Conservation (phyloP, 2,797 vertebrate species). For the Tragopan temminckii region DNA sequence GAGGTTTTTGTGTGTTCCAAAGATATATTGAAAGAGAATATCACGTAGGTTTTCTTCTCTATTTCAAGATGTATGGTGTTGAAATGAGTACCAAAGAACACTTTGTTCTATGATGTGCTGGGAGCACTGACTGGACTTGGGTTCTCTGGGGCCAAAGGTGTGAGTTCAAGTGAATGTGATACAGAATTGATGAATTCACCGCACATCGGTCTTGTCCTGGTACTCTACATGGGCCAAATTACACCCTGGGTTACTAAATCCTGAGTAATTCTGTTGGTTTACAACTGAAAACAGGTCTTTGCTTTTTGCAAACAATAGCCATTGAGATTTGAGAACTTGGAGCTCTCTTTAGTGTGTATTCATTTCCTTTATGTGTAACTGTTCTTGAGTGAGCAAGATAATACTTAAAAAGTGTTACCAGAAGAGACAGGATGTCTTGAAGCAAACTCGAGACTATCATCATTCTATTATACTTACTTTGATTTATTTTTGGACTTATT, state of each 20-base stretch:
- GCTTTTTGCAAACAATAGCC: neutral
- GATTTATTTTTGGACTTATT: conserved; percentile 54
- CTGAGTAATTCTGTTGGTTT: neutral
- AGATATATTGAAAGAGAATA: neutral
- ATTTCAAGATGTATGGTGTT: neutral
- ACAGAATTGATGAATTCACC: neutral
- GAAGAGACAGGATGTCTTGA: conserved; percentile 52
- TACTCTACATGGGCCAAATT: neutral
- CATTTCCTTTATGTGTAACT: neutral
- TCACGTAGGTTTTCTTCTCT: neutral
- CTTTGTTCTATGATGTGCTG: neutral
- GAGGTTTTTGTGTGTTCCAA: neutral
- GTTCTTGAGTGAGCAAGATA: neutral
- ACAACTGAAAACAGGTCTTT: neutral
- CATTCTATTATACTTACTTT: conserved; percentile 36
- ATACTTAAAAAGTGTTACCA: neutral
- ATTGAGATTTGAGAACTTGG: neutral
- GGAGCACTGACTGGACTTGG: accelerated
- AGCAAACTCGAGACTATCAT: conserved; percentile 33
- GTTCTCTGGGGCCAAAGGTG: neutral
- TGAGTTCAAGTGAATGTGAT: accelerated
- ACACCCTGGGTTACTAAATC: neutral
- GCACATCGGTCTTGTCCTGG: neutral
- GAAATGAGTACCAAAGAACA: accelerated
- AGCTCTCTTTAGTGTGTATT: conserved; percentile 15